A percentile compares a stretch with the other conserved stretches of the same genome.
Evolutionary conservation across 1,140 invertebrate genomes (phyloP).

Genomic region (Hyposmocoma kahamanoa): DNA sequence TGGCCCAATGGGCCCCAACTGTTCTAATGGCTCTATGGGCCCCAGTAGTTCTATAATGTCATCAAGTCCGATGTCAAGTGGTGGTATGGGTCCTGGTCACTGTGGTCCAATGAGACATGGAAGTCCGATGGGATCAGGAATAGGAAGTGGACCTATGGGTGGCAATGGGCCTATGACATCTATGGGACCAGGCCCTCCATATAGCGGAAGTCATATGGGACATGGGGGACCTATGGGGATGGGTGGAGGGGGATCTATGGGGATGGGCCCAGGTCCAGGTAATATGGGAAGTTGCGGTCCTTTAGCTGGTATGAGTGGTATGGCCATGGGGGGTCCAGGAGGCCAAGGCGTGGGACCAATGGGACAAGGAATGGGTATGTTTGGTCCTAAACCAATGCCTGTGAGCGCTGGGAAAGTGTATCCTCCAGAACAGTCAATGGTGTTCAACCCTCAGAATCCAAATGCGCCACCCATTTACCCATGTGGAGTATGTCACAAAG

Average conservation of each 20-base stretch:
- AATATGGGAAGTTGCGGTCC: constrained; percentile 76
- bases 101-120: constrained; percentile 72
- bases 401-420: constrained; percentile 94
- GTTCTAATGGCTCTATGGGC: constrained; percentile 69
- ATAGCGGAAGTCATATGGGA: constrained; percentile 60
- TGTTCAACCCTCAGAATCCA: constrained; percentile 98
- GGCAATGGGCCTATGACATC: constrained; percentile 69
- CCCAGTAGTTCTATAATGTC: constrained; percentile 70
- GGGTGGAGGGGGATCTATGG: constrained; percentile 69
- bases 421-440: constrained; percentile 96
- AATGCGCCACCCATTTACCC: constrained; percentile 98
- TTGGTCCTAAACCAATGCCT: constrained; percentile 84
- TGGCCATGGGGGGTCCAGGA: constrained; percentile 76
- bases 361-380: constrained; percentile 78
- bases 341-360: constrained; percentile 77
- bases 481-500: constrained; percentile 97
- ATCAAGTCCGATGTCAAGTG: constrained; percentile 66
- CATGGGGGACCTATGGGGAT: constrained; percentile 73
- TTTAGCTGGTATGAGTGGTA: constrained; percentile 76
- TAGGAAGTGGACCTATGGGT: constrained; percentile 67
- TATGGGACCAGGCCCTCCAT: constrained; percentile 68
- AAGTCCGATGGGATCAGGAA: constrained; percentile 68
- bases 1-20: constrained; percentile 69
- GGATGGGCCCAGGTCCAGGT: constrained; percentile 74
- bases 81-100: constrained; percentile 66